These are phyloP conservation scores for Sorex fumeus DNA, from an alignment of 2,113 vertebrate species.

Conservation along the genomic window DNA sequence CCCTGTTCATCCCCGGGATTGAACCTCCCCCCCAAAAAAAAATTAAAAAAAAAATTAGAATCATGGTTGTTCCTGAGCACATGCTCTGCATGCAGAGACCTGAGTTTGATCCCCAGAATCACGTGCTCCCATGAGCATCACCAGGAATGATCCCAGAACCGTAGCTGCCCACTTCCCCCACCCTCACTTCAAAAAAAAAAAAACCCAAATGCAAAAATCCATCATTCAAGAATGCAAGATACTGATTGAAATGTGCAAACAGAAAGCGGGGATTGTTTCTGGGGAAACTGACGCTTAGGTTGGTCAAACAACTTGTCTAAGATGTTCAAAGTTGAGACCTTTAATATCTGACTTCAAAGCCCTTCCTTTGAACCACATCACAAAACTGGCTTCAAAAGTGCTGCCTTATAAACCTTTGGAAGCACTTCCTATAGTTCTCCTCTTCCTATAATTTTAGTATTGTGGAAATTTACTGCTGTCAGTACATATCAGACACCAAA, in stretches of 20 bases:
- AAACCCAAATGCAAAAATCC: background rate
- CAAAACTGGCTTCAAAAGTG: background rate
- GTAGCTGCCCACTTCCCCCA: no score
- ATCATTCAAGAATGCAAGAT: background rate
- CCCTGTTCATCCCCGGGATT: no score
- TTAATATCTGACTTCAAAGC: background rate
- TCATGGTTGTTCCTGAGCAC: no score
- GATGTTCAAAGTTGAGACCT: background rate
- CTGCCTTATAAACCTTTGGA: conserved; percentile 5
- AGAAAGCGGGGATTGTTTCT: background rate
- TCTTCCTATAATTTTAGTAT: background rate
- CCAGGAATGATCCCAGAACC: no score
- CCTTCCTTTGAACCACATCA: background rate
- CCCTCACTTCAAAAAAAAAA: background rate
- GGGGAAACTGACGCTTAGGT: background rate
- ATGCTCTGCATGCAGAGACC: no score
- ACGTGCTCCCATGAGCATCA: no score
- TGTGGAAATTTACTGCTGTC: conserved; percentile 1
- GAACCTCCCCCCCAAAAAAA: no score
- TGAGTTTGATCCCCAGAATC: no score
- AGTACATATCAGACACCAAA: background rate
- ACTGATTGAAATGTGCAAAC: background rate
- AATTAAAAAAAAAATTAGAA: no score
- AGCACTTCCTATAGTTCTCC: background rate
- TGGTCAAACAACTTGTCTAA: background rate